These are phyloP conservation scores for Drosophila maculinotata DNA, from an alignment of 2,888 invertebrate species.

Conservation along the genomic window DNA sequence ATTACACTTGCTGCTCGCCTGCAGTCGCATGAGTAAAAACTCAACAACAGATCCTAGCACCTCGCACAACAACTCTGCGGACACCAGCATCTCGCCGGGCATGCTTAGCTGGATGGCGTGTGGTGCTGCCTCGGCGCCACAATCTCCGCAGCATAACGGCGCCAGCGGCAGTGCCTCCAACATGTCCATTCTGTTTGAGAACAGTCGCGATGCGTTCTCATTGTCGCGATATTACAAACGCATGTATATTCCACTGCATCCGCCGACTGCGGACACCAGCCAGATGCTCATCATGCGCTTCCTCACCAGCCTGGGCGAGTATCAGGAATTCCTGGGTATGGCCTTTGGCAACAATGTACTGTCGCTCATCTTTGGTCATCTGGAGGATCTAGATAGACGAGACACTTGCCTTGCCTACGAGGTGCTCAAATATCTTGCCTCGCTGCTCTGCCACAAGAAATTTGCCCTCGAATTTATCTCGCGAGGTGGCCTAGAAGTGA, in stretches of 20 bases:
- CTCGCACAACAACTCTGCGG: slow-evolving; percentile 57
- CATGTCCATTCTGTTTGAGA: slow-evolving; percentile 83
- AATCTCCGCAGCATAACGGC: slow-evolving; percentile 81
- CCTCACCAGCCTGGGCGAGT: slow-evolving; percentile 98
- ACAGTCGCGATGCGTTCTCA: slow-evolving; percentile 82
- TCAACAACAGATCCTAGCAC: slow-evolving; percentile 36
- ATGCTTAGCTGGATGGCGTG: slow-evolving; percentile 80
- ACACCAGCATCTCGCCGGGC: slow-evolving; percentile 78
- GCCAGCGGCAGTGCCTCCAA: slow-evolving; percentile 76
- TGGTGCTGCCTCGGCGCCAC: slow-evolving; percentile 78
- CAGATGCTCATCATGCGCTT: slow-evolving; percentile 97
- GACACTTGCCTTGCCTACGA: slow-evolving; percentile 98
- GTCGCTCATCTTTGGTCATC: slow-evolving; percentile 94
- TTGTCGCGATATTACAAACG: slow-evolving; percentile 77
- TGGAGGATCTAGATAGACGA: slow-evolving; percentile 93
- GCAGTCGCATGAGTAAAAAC: slow-evolving; percentile 69
- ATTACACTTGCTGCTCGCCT: slow-evolving; percentile 89
- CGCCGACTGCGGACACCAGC: slow-evolving; percentile 94
- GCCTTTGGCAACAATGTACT: slow-evolving; percentile 97
- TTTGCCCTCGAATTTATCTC: slow-evolving; percentile 98
- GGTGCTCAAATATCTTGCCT: slow-evolving; percentile 96
- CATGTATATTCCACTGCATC: slow-evolving; percentile 92
- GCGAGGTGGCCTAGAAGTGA: slow-evolving; percentile 92
- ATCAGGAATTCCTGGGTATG: slow-evolving; percentile 97
- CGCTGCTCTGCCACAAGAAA: slow-evolving; percentile 98